Conservation (phyloP, 1,140 invertebrate genomes). For the Aphidius gifuensis region DNA sequence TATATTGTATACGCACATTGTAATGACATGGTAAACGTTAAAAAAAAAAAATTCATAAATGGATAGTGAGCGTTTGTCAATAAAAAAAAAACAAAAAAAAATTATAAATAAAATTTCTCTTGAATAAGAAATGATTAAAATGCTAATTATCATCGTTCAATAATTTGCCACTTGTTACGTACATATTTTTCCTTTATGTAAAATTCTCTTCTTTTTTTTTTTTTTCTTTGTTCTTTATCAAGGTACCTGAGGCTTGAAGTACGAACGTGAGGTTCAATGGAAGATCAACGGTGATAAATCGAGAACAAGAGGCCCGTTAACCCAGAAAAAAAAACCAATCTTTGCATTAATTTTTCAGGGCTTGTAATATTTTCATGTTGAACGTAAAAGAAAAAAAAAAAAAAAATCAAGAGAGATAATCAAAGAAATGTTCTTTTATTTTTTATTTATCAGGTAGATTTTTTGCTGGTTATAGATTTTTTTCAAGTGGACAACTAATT, state of each 20-base stretch:
- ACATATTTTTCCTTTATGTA: constrained; percentile 7
- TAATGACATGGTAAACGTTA: constrained; percentile 38
- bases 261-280: not conserved
- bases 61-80: constrained; percentile 40
- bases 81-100: constrained; percentile 18
- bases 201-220: constrained; percentile 2
- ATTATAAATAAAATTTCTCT: constrained; percentile 29
- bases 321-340: constrained; percentile 18
- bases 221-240: not conserved
- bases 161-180: constrained; percentile 18
- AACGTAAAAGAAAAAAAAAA: not conserved
- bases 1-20: constrained; percentile 49
- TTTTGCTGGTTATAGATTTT: too few species aligned
- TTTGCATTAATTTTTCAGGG: constrained; percentile 24
- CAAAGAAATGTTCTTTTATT: too few species aligned
- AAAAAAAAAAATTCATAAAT: constrained; percentile 33
- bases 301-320: constrained; percentile 23
- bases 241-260: too few species aligned
- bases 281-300: constrained; percentile 23
- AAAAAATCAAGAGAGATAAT: too few species aligned
- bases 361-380: constrained; percentile 11
- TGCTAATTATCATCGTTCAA: constrained; percentile 41
- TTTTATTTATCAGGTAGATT: too few species aligned
- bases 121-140: constrained; percentile 47
- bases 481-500: too few species aligned